phyloP scores from a whole-genome alignment of 2,113 vertebrate species.

The Ia io region DNA sequence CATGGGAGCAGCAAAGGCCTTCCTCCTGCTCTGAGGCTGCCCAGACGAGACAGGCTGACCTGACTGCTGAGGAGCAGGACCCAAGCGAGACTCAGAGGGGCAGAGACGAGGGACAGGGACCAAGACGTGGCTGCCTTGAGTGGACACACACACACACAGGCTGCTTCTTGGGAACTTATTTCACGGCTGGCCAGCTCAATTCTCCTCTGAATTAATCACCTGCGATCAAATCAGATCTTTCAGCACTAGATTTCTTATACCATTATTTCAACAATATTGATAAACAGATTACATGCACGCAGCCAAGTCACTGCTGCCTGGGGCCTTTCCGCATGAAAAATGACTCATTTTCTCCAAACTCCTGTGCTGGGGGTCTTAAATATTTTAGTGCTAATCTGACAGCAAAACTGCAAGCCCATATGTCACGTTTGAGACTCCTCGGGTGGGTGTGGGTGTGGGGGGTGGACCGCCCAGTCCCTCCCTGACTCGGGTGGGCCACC shows the following conservation, averaged over 20 bases:
- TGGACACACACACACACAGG: background rate
- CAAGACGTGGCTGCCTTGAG: background rate
- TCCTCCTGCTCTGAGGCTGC: background rate
- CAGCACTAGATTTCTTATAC: conserved; percentile 72
- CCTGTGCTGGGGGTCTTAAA: conserved; percentile 46
- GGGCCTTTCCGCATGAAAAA: conserved; percentile 59
- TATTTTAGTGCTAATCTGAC: conserved; percentile 60
- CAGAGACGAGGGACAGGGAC: background rate
- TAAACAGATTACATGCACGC: conserved; percentile 73
- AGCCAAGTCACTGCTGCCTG: conserved; percentile 33
- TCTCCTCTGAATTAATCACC: conserved; percentile 79
- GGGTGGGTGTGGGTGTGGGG: background rate
- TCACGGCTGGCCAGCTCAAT: conserved; percentile 69
- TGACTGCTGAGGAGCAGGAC: background rate
- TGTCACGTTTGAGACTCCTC: background rate
- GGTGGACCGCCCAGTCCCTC: background rate
- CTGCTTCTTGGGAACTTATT: conserved; percentile 50
- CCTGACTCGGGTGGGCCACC: background rate
- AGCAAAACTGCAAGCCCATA: background rate
- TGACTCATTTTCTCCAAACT: conserved; percentile 14
- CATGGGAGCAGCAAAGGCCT: background rate
- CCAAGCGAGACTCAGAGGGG: background rate
- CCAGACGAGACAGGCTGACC: background rate
- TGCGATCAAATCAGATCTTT: conserved; percentile 75
- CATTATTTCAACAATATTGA: conserved; percentile 71